Evolutionary conservation across 1,140 invertebrate genomes (phyloP).

Genomic region (Zaprionus capensis): DNA sequence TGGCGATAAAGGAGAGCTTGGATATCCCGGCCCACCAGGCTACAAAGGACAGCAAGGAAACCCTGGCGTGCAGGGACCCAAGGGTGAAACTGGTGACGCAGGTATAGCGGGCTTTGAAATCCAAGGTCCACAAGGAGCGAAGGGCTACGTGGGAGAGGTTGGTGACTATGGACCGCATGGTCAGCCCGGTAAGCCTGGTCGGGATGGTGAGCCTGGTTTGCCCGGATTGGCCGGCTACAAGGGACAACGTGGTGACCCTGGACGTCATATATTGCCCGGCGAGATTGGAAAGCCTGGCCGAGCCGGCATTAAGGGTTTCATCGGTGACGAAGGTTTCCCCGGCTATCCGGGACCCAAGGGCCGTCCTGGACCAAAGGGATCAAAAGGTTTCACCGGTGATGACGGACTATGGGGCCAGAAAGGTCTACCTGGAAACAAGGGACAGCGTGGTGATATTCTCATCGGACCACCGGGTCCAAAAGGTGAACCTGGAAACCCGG

Average conservation of each 20-base stretch:
- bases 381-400: slow-evolving; percentile 77
- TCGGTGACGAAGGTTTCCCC: slow-evolving; percentile 83
- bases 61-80: slow-evolving; percentile 71
- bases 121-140: slow-evolving; percentile 84
- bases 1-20: slow-evolving; percentile 67
- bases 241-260: slow-evolving; percentile 85
- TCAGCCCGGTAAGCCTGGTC: slow-evolving; percentile 83
- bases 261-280: slow-evolving; percentile 80
- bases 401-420: slow-evolving; percentile 78
- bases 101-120: slow-evolving; percentile 65
- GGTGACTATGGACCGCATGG: slow-evolving; percentile 83
- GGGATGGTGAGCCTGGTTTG: slow-evolving; percentile 81
- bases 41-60: slow-evolving; percentile 55
- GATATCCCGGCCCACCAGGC: slow-evolving; percentile 55
- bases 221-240: slow-evolving; percentile 84
- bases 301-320: slow-evolving; percentile 84
- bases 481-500: slow-evolving; percentile 86
- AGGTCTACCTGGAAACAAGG: slow-evolving; percentile 84
- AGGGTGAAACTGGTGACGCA: slow-evolving; percentile 67
- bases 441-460: slow-evolving; percentile 86
- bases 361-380: slow-evolving; percentile 57
- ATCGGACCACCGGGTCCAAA: slow-evolving; percentile 85
- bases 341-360: slow-evolving; percentile 64
- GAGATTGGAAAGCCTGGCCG: slow-evolving; percentile 82
- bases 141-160: slow-evolving; percentile 85